These are phyloP conservation scores for Notodonta ziczac DNA, from an alignment of 2,888 invertebrate species.

Conservation along the genomic window DNA sequence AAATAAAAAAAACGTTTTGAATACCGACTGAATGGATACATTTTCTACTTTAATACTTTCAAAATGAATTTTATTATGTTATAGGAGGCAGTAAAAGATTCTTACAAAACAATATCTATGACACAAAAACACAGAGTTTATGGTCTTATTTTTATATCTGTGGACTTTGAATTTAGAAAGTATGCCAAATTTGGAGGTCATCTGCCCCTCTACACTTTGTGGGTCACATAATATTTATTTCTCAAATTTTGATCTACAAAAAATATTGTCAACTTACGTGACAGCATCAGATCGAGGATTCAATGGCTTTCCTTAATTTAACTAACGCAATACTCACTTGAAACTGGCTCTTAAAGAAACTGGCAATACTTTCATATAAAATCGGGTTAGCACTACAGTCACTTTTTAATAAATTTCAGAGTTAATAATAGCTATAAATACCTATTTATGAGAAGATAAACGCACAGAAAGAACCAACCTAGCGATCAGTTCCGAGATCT, in stretches of 20 bases:
- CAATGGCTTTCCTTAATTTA: background rate
- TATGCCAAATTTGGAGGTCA: slow-evolving; percentile 28
- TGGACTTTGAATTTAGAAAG: slow-evolving; percentile 33
- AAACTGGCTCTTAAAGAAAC: slow-evolving; percentile 11
- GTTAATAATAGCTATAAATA: slow-evolving; percentile 26
- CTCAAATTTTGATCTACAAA: slow-evolving; percentile 22
- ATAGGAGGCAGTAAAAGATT: no score
- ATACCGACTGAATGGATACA: no score
- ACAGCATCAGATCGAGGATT: slow-evolving; percentile 27
- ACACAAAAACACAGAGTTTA: background rate
- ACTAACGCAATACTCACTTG: background rate
- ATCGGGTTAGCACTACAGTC: slow-evolving; percentile 12
- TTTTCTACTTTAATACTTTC: no score
- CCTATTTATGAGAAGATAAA: slow-evolving; percentile 39
- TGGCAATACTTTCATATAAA: slow-evolving; percentile 31
- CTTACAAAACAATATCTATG: background rate
- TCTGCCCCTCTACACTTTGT: slow-evolving; percentile 23
- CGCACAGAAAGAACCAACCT: slow-evolving; percentile 40
- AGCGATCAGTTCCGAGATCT: slow-evolving; percentile 43
- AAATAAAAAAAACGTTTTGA: no score
- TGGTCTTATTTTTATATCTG: background rate
- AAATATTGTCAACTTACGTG: slow-evolving; percentile 31
- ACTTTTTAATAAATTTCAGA: slow-evolving; percentile 29
- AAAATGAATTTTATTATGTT: no score
- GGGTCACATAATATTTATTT: slow-evolving; percentile 30